Conservation (phyloP, 2,797 vertebrate genomes). For the Ctenopoma kingsleyae region DNA sequence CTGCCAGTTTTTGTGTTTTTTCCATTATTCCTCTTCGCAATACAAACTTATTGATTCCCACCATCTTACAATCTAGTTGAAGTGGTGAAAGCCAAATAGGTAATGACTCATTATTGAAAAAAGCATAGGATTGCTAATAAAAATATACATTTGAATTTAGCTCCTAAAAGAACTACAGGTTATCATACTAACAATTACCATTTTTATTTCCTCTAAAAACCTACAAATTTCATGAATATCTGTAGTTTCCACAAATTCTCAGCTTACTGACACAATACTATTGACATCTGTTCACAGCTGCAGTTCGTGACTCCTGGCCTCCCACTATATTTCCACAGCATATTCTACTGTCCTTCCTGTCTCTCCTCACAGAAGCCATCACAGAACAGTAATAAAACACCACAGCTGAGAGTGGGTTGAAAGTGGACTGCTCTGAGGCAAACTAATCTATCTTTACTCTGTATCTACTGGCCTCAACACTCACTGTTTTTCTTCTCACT, state of each 20-base stretch:
- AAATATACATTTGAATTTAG: conserved; percentile 42
- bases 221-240: conserved; percentile 44
- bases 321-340: conserved; percentile 62
- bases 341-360: conserved; percentile 61
- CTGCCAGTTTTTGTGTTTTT: conserved; percentile 48
- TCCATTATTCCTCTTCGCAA: conserved; percentile 45
- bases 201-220: conserved; percentile 40
- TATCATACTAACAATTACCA: conserved; percentile 5
- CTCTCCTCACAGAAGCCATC: conserved; percentile 68
- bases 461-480: conserved; percentile 66
- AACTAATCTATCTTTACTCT: conserved; percentile 79
- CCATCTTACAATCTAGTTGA: conserved; percentile 40
- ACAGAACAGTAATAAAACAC: conserved; percentile 76
- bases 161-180: conserved; percentile 11
- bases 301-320: conserved; percentile 65
- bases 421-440: conserved; percentile 74
- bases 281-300: conserved; percentile 70
- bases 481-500: conserved; percentile 65
- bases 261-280: conserved; percentile 42
- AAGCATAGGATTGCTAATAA: conserved; percentile 39
- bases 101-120: conserved; percentile 31
- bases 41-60: conserved; percentile 55
- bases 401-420: conserved; percentile 70
- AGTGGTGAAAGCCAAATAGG: conserved; percentile 38
- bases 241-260: conserved; percentile 45